A percentile compares a stretch with the other conserved stretches of the same genome.
Conservation (phyloP, 2,888 invertebrate genomes). For the Mellilla xanthometata region DNA sequence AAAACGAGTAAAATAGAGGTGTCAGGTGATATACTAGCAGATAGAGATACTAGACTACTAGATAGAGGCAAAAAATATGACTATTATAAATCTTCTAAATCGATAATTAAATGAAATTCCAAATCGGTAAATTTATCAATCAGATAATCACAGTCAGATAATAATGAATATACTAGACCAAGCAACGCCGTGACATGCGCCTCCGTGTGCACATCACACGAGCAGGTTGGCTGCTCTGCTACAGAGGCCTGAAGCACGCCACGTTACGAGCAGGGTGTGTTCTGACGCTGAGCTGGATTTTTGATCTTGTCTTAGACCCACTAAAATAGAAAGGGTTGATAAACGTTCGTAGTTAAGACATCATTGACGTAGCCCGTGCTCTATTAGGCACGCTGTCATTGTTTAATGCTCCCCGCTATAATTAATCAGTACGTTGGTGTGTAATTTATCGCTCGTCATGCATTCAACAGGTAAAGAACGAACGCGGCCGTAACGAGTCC, state of each 20-base stretch:
- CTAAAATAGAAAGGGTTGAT: too few relatives aligned
- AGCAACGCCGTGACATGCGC: conserved; percentile 13
- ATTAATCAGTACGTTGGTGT: conserved; percentile 33
- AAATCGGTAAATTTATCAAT: too few relatives aligned
- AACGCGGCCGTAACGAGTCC: conserved; percentile 22
- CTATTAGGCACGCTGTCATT: conserved; percentile 1
- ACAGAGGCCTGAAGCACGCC: neutral
- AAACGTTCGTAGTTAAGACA: conserved; percentile 3
- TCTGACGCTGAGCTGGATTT: too few relatives aligned
- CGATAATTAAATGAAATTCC: too few relatives aligned
- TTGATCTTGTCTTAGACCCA: too few relatives aligned
- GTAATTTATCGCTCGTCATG: conserved; percentile 46
- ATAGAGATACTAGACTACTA: too few relatives aligned
- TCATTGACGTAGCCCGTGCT: neutral
- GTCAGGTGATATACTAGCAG: too few relatives aligned
- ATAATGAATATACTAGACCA: too few relatives aligned
- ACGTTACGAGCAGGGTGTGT: neutral
- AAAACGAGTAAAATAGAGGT: too few relatives aligned
- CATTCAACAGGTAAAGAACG: conserved; percentile 66
- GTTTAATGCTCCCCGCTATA: conserved; percentile 20
- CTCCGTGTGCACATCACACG: neutral
- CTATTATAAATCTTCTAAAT: too few relatives aligned
- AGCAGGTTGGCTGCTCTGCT: neutral
- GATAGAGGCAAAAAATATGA: too few relatives aligned
- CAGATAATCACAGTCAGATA: too few relatives aligned